phyloP scores from a whole-genome alignment of 2,888 invertebrate species.

The Amiota mariae region DNA sequence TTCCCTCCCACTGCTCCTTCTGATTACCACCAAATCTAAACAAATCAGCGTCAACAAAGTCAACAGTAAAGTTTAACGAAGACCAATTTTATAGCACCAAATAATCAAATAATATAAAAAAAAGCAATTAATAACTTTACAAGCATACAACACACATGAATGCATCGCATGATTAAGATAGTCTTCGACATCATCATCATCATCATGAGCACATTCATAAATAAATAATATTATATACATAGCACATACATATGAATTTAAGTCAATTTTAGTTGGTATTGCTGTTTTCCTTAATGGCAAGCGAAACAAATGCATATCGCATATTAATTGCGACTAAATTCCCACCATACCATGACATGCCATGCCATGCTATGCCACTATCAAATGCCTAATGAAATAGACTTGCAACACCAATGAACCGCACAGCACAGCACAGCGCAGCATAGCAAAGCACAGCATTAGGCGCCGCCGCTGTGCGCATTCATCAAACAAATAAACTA shows the following conservation, averaged over 20 bases:
- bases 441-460: neutral
- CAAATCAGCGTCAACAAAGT: conserved; percentile 9
- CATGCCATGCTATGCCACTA: conserved; percentile 19
- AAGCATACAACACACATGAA: neutral
- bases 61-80: neutral
- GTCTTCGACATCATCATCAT: conserved; percentile 8
- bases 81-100: neutral
- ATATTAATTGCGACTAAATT: conserved; percentile 22
- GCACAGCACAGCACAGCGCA: no score
- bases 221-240: neutral
- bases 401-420: conserved; percentile 18
- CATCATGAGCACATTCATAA: no score
- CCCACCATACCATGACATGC: conserved; percentile 10
- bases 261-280: conserved; percentile 3
- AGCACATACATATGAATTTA: conserved; percentile 5
- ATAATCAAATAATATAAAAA: neutral
- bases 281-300: neutral
- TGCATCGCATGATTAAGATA: conserved; percentile 15
- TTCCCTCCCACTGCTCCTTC: conserved; percentile 38
- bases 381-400: conserved; percentile 15
- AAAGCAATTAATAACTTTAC: conserved; percentile 22
- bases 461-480: neutral
- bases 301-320: conserved; percentile 12
- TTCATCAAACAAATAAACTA: neutral
- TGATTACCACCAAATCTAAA: neutral